Evolutionary conservation across 2,888 invertebrate genomes (phyloP).

Genomic region (Camptogramma bilineatum): DNA sequence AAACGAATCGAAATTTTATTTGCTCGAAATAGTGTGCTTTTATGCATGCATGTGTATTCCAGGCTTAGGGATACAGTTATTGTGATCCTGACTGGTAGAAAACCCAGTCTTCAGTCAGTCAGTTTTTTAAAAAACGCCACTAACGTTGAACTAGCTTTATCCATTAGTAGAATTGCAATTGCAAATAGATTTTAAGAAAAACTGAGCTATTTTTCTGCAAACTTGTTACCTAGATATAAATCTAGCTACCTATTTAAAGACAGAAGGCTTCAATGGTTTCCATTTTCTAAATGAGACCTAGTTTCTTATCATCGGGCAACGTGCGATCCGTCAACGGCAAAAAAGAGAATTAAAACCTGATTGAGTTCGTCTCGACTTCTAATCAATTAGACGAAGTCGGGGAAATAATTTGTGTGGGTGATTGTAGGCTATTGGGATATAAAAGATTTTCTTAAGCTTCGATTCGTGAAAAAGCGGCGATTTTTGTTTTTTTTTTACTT

Average conservation of each 20-base stretch:
- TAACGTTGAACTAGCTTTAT: too few species aligned
- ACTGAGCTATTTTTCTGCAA: too few species aligned
- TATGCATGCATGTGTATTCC: too few species aligned
- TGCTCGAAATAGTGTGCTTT: too few species aligned
- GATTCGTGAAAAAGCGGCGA: background rate
- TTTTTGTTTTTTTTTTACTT: background rate
- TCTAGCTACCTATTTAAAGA: background rate
- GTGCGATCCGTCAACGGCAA: slow-evolving; percentile 45
- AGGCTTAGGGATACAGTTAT: too few species aligned
- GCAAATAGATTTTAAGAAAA: too few species aligned
- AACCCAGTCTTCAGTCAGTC: too few species aligned
- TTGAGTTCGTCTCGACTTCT: slow-evolving; percentile 36
- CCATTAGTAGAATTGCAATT: background rate
- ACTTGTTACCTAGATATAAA: background rate
- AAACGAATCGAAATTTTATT: too few species aligned
- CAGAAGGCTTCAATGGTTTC: background rate
- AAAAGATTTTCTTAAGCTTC: background rate
- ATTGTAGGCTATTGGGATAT: background rate
- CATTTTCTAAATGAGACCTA: slow-evolving; percentile 16
- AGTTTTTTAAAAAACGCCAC: too few species aligned
- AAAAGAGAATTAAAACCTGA: slow-evolving; percentile 43
- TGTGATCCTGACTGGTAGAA: too few species aligned
- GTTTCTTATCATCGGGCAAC: slow-evolving; percentile 38
- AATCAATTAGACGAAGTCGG: slow-evolving; percentile 42
- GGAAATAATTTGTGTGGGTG: slow-evolving; percentile 23